A percentile compares a stretch with the other conserved stretches of the same genome.
Evolutionary conservation across 2,113 vertebrate genomes (phyloP).

Genomic region (Percopsis transmontana): DNA sequence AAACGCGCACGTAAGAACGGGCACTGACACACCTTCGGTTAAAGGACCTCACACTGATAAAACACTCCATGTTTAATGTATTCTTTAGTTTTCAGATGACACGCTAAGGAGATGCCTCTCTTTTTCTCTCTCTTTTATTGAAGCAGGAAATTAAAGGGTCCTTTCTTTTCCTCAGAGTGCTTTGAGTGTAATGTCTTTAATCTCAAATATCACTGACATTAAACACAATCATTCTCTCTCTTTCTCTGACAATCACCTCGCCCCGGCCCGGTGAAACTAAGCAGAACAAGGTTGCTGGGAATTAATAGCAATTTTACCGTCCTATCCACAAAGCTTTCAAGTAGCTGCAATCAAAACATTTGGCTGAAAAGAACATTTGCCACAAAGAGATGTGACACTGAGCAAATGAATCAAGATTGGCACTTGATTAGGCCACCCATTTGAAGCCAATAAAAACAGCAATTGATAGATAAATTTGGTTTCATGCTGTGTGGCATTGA

Average conservation of each 20-base stretch:
- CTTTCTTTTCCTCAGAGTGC: constrained; percentile 53
- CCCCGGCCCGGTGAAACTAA: background rate
- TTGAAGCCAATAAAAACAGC: too few species aligned
- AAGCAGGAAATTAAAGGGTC: constrained; percentile 75
- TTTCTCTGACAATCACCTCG: constrained; percentile 32
- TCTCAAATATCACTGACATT: constrained; percentile 69
- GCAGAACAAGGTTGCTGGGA: background rate
- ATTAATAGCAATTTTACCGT: constrained; percentile 33
- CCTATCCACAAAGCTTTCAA: constrained; percentile 37
- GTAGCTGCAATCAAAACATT: constrained; percentile 48
- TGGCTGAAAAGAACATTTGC: constrained; percentile 10
- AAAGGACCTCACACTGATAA: background rate
- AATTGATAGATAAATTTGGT: too few species aligned
- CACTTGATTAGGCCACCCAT: too few species aligned
- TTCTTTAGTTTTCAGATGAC: constrained; percentile 74
- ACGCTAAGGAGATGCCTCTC: constrained; percentile 57
- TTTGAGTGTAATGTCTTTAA: constrained; percentile 80
- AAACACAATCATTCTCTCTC: constrained; percentile 47
- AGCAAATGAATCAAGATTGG: too few species aligned
- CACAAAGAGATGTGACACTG: constrained; percentile 33
- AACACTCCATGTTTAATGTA: constrained; percentile 61
- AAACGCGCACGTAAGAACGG: constrained; percentile 20
- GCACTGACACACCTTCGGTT: background rate
- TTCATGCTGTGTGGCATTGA: too few species aligned
- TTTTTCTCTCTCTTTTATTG: constrained; percentile 64